These are phyloP conservation scores for Pammene aurita DNA, from an alignment of 2,888 invertebrate species.

Conservation along the genomic window DNA sequence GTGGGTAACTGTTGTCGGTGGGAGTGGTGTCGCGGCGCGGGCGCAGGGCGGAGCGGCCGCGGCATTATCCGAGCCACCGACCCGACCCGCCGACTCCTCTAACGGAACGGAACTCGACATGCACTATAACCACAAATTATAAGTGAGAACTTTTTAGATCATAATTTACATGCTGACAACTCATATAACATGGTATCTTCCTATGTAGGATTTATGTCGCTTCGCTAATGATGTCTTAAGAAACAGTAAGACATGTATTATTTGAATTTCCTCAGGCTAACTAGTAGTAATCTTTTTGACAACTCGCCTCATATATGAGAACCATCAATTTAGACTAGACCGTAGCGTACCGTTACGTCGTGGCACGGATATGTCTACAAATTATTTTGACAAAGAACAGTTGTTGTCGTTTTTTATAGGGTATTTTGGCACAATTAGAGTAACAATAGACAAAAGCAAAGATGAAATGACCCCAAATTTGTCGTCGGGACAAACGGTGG, in stretches of 20 bases:
- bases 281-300: constrained; percentile 24
- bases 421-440: constrained; percentile 53
- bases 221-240: constrained; percentile 40
- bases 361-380: constrained; percentile 25
- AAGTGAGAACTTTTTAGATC: constrained; percentile 81
- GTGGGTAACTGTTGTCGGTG: constrained; percentile 72
- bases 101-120: constrained; percentile 82
- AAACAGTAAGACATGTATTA: constrained; percentile 34
- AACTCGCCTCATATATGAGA: constrained; percentile 21
- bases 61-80: constrained; percentile 71
- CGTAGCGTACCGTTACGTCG: constrained; percentile 29
- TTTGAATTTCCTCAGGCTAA: constrained; percentile 32
- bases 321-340: constrained; percentile 35
- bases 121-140: constrained; percentile 82
- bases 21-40: constrained; percentile 55
- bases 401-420: constrained; percentile 29
- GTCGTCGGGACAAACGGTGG: constrained; percentile 68
- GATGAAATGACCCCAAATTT: constrained; percentile 75
- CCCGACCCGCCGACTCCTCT: constrained; percentile 68
- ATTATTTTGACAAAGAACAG: constrained; percentile 20
- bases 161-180: constrained; percentile 72
- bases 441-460: constrained; percentile 54
- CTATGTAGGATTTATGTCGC: constrained; percentile 39
- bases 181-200: constrained; percentile 48
- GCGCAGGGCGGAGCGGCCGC: constrained; percentile 48